A percentile compares a stretch with the other conserved stretches of the same genome.
Conservation (phyloP, 2,797 vertebrate genomes). For the Sebastes jordani region DNA sequence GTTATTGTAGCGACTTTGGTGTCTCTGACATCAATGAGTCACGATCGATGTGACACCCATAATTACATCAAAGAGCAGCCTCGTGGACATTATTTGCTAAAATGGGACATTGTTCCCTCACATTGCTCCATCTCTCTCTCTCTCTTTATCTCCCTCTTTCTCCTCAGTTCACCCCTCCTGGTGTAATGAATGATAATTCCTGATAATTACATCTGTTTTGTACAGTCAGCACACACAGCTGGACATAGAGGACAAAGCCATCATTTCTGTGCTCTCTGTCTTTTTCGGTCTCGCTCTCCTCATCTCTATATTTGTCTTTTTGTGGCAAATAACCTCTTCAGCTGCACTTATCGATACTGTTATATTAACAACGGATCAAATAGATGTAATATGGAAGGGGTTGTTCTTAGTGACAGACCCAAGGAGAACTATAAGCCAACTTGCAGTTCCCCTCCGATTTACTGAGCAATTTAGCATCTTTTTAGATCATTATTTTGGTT, state of each 20-base stretch:
- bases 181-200: constrained; percentile 30
- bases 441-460: too few species aligned
- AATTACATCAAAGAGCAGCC: constrained; percentile 23
- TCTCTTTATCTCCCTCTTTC: not conserved
- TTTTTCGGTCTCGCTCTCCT: not conserved
- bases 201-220: constrained; percentile 28
- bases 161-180: not conserved
- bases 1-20: not conserved
- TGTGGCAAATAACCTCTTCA: not conserved
- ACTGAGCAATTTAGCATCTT: too few species aligned
- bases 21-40: constrained; percentile 5
- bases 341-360: not conserved
- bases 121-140: not conserved
- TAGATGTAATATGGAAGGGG: not conserved
- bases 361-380: not conserved
- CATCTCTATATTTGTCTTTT: constrained; percentile 1
- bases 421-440: not conserved
- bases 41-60: not conserved
- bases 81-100: not conserved
- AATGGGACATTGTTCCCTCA: constrained; percentile 20
- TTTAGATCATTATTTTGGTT: not conserved
- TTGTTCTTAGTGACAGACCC: not conserved
- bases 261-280: constrained; percentile 4
- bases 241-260: constrained; percentile 21
- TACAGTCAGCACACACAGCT: constrained; percentile 15